A percentile compares a stretch with the other conserved stretches of the same genome.
phyloP scores from a whole-genome alignment of 2,113 vertebrate genomes.

The Pica pica region DNA sequence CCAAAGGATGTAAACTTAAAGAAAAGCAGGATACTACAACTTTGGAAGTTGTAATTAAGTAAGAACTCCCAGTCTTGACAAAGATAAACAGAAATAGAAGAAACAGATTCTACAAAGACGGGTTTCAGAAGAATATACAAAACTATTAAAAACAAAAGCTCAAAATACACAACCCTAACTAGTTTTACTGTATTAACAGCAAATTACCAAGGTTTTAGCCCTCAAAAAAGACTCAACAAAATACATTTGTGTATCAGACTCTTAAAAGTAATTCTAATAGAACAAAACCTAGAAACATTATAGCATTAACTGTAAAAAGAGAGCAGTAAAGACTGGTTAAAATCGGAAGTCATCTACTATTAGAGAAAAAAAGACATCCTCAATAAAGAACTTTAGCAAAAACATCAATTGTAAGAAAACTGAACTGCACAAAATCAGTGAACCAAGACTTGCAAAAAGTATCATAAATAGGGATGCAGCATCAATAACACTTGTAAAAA shows the following conservation, averaged over 20 bases:
- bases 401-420: background rate
- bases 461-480: background rate
- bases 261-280: background rate
- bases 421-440: background rate
- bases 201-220: background rate
- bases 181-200: background rate
- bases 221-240: background rate
- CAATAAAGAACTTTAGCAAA: background rate
- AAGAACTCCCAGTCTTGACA: background rate
- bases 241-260: background rate
- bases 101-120: background rate
- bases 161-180: background rate
- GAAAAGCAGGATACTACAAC: conserved; percentile 31
- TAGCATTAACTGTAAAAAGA: background rate
- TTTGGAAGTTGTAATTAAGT: background rate
- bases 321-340: background rate
- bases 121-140: background rate
- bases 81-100: background rate
- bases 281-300: background rate
- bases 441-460: background rate
- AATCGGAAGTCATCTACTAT: background rate
- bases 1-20: conserved; percentile 14
- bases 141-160: background rate
- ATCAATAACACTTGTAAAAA: background rate
- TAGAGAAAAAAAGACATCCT: background rate